Conservation (phyloP, 1,140 invertebrate genomes). For the Pomacea maculata region DNA sequence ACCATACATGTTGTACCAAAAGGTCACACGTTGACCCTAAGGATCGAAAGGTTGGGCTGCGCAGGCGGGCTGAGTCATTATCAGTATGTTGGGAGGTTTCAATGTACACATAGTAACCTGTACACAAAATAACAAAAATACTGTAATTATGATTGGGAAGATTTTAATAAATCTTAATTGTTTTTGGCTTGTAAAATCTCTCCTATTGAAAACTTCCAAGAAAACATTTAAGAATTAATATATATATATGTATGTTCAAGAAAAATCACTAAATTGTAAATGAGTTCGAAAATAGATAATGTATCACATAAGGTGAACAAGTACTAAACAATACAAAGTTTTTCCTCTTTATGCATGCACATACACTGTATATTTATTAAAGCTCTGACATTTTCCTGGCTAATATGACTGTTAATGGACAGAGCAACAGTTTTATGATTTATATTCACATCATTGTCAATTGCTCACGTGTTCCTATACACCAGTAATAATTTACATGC, state of each 20-base stretch:
- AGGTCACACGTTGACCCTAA: slow-evolving; percentile 36
- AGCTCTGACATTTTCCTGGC: neutral
- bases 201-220: too few species aligned
- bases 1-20: slow-evolving; percentile 61
- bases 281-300: neutral
- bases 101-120: slow-evolving; percentile 43
- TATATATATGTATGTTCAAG: neutral
- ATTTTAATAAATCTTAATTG: too few species aligned
- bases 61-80: slow-evolving; percentile 34
- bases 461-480: neutral
- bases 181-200: too few species aligned
- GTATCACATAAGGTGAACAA: neutral
- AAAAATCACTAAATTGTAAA: neutral
- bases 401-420: neutral
- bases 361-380: neutral
- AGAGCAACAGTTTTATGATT: neutral
- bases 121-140: neutral
- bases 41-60: slow-evolving; percentile 27
- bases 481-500: neutral
- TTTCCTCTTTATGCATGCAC: neutral
- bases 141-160: too few species aligned
- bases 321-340: too few species aligned
- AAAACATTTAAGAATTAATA: neutral
- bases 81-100: slow-evolving; percentile 24
- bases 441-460: neutral